Evolutionary conservation across 2,888 invertebrate genomes (phyloP).

Genomic region (Euzophera pinguis): DNA sequence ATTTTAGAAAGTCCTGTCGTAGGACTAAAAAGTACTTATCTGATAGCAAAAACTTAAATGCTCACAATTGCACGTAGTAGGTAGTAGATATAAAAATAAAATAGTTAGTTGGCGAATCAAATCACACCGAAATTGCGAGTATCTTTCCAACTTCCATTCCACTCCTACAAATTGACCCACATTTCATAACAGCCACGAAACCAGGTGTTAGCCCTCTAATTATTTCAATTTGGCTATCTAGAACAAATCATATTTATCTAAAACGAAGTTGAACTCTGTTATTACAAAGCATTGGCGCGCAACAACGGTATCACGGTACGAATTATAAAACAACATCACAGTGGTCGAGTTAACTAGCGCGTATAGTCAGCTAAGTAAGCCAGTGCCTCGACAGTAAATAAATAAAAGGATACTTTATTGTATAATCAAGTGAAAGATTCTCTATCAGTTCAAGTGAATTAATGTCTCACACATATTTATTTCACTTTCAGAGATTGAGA

Average conservation of each 20-base stretch:
- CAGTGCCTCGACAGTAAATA: background rate
- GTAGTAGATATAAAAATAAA: background rate
- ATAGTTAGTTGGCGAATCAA: background rate
- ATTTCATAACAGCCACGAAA: background rate
- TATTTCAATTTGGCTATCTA: conserved; percentile 3
- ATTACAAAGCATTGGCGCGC: conserved; percentile 1
- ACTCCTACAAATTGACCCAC: background rate
- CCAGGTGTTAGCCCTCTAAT: conserved; percentile 1
- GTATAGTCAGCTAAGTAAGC: background rate
- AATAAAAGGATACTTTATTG: no score
- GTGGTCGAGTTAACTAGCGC: background rate
- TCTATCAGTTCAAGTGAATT: no score
- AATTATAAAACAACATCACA: background rate
- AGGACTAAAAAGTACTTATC: no score
- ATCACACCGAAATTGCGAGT: background rate
- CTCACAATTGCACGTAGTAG: no score
- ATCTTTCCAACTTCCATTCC: background rate
- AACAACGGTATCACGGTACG: background rate
- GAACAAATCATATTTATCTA: conserved; percentile 3
- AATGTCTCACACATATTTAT: no score
- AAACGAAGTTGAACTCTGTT: background rate
- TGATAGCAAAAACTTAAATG: no score
- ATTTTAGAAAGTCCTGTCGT: no score
- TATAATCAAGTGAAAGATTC: no score
- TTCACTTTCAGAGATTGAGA: no score